A percentile compares a stretch with the other conserved stretches of the same genome.
Evolutionary conservation across 2,797 vertebrate genomes (phyloP).

Genomic region (Octomys mimax): DNA sequence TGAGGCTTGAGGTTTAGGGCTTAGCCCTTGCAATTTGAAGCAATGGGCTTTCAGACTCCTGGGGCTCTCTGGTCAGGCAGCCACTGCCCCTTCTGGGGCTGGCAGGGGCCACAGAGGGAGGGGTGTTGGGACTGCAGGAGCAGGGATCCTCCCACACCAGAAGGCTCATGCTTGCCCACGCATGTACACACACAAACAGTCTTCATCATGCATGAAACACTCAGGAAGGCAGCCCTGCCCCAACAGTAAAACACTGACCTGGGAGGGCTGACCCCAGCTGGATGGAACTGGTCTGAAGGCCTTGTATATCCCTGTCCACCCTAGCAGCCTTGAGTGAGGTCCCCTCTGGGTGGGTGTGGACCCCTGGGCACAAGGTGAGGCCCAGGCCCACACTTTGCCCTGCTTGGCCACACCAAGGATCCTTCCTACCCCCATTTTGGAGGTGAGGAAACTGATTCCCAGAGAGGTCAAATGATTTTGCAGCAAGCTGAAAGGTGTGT

Average conservation of each 20-base stretch:
- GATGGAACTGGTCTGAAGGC: not conserved
- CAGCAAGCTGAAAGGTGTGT: not conserved
- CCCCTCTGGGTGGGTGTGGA: too few species aligned
- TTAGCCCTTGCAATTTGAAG: not conserved
- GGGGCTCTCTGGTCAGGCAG: not conserved
- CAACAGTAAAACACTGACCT: not conserved
- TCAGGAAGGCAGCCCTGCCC: not conserved
- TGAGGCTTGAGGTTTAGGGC: not conserved
- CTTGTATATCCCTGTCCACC: not conserved
- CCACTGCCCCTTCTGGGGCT: too few species aligned
- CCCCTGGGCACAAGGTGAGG: accelerated
- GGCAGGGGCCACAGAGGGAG: not conserved
- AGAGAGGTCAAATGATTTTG: not conserved
- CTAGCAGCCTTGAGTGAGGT: not conserved
- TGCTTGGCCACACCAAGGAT: not conserved
- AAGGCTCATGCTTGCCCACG: not conserved
- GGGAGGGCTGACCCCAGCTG: not conserved
- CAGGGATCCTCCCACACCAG: not conserved
- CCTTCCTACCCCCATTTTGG: not conserved
- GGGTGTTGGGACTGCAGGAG: accelerated
- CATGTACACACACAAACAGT: not conserved
- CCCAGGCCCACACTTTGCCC: not conserved
- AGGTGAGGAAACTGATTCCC: not conserved
- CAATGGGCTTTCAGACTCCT: not conserved
- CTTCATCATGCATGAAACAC: too few species aligned